Percentiles rank a stretch among this genome's conserved stretches.
These are phyloP conservation scores for Odontomyia ornata DNA, from an alignment of 2,888 invertebrate species.

Conservation along the genomic window DNA sequence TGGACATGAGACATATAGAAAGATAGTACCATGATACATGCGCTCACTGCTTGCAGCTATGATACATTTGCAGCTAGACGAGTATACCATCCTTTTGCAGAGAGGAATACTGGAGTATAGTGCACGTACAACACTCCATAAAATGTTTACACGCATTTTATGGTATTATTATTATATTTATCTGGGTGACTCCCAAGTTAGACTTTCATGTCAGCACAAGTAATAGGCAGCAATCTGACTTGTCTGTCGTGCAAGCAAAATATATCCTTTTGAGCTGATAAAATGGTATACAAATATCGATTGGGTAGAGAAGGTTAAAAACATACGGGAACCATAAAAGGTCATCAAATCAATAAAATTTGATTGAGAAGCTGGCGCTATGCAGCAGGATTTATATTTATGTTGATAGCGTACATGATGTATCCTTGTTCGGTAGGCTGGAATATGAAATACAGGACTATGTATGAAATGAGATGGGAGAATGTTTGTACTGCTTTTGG, in stretches of 20 bases:
- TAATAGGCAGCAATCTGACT: no score
- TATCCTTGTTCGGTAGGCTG: no score
- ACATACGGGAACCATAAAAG: conserved; percentile 33
- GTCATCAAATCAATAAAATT: conserved; percentile 44
- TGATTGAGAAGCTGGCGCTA: conserved; percentile 37
- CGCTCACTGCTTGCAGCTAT: no score
- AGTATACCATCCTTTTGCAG: neutral
- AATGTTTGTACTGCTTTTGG: no score
- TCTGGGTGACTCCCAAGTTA: neutral
- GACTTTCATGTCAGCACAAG: no score
- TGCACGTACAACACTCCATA: neutral
- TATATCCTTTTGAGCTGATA: no score
- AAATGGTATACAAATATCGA: no score
- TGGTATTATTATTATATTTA: conserved; percentile 6
- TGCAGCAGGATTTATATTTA: conserved; percentile 33
- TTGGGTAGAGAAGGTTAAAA: neutral
- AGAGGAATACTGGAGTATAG: neutral
- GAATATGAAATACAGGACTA: no score
- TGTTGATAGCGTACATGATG: neutral
- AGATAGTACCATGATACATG: no score
- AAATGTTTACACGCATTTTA: conserved; percentile 20
- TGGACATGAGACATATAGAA: conserved; percentile 6
- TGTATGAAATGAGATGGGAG: no score
- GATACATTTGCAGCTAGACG: neutral
- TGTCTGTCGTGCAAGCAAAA: no score